Evolutionary conservation across 1,140 invertebrate genomes (phyloP).

Genomic region (Danaus melanippus): DNA sequence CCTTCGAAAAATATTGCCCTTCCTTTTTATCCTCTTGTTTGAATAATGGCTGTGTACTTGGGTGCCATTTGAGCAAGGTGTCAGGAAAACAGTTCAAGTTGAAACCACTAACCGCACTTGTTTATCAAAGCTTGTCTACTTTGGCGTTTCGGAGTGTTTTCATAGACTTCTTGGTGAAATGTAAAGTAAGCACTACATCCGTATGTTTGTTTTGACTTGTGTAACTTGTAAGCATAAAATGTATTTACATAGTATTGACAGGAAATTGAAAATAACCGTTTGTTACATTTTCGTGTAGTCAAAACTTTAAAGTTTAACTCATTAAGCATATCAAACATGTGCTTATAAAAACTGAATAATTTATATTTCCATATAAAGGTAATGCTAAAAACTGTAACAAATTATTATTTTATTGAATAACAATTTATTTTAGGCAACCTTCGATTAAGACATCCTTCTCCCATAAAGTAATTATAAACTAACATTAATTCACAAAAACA

Average conservation of each 20-base stretch:
- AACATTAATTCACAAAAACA: too few species aligned
- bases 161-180: slow-evolving; percentile 50
- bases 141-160: slow-evolving; percentile 59
- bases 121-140: slow-evolving; percentile 62
- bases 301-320: too few species aligned
- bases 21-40: slow-evolving; percentile 70
- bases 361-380: too few species aligned
- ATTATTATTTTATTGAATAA: too few species aligned
- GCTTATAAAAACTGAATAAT: too few species aligned
- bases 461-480: too few species aligned
- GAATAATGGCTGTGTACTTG: slow-evolving; percentile 67
- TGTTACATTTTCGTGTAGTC: too few species aligned
- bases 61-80: slow-evolving; percentile 62
- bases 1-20: slow-evolving; percentile 66
- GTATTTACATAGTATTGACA: background rate
- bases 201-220: slow-evolving; percentile 24
- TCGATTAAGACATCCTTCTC: too few species aligned
- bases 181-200: slow-evolving; percentile 58
- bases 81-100: slow-evolving; percentile 60
- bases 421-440: too few species aligned
- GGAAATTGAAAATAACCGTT: too few species aligned
- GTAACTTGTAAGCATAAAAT: slow-evolving; percentile 1
- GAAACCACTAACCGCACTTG: slow-evolving; percentile 62
- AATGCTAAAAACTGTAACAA: too few species aligned
- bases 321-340: too few species aligned